Conservation (phyloP, 2,113 vertebrate genomes). For the Callaeas wilsoni region DNA sequence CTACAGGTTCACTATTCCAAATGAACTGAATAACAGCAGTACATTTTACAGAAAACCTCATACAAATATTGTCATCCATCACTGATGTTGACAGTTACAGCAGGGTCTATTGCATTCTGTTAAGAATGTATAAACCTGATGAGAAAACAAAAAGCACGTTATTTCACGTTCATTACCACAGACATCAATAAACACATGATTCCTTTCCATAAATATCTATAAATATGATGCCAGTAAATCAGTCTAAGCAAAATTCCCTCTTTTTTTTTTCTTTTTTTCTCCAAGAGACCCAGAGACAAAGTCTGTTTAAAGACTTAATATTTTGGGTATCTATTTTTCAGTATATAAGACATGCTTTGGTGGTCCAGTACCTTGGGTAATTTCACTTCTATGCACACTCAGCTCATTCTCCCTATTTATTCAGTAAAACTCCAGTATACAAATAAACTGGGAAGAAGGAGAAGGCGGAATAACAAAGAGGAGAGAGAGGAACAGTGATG, state of each 20-base stretch:
- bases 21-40: slow-evolving; percentile 62
- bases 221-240: slow-evolving; percentile 63
- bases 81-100: slow-evolving; percentile 55
- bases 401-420: slow-evolving; percentile 32
- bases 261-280: neutral
- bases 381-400: slow-evolving; percentile 5
- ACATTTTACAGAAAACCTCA: slow-evolving; percentile 56
- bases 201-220: slow-evolving; percentile 68
- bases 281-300: neutral
- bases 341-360: slow-evolving; percentile 29
- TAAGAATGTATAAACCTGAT: slow-evolving; percentile 65
- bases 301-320: slow-evolving; percentile 14
- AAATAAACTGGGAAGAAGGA: slow-evolving; percentile 1
- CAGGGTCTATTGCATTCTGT: slow-evolving; percentile 61
- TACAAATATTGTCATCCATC: slow-evolving; percentile 56
- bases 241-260: neutral
- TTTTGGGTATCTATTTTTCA: neutral
- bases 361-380: slow-evolving; percentile 23
- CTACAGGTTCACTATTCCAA: slow-evolving; percentile 68
- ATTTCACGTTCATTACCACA: slow-evolving; percentile 60
- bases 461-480: neutral
- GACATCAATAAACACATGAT: slow-evolving; percentile 55
- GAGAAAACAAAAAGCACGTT: slow-evolving; percentile 62
- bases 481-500: neutral
- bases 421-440: slow-evolving; percentile 4